phyloP scores from a whole-genome alignment of 92 coral and sea anemone genomes.

The Meandrina meandrites region DNA sequence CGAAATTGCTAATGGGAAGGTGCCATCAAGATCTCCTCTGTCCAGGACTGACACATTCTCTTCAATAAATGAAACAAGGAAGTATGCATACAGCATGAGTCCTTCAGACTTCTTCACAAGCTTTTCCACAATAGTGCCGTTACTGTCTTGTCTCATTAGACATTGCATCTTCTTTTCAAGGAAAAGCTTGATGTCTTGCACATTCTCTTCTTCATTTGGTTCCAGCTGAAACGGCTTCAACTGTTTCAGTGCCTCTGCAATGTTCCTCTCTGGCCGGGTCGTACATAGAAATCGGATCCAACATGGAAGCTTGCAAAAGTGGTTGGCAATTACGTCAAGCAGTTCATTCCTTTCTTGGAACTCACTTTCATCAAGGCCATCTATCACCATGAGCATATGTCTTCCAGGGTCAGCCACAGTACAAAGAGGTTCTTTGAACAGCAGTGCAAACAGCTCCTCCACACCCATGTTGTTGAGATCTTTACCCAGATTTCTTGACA shows the following conservation, averaged over 20 bases:
- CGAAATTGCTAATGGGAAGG: too few species aligned
- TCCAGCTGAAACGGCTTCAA: slow-evolving; percentile 39
- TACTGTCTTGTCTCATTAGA: background rate
- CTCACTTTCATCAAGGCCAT: too few species aligned
- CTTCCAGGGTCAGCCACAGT: slow-evolving; percentile 40
- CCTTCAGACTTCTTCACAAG: background rate
- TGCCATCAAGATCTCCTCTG: too few species aligned
- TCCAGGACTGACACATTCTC: background rate
- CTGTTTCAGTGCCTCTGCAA: slow-evolving; percentile 13
- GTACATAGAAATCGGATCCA: slow-evolving; percentile 62
- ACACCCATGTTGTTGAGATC: slow-evolving; percentile 28
- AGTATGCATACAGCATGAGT: slow-evolving; percentile 22
- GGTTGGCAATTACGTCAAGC: too few species aligned
- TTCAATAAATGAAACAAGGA: background rate
- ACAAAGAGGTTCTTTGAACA: slow-evolving; percentile 60
- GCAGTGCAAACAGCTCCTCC: slow-evolving; percentile 50
- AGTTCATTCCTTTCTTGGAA: too few species aligned
- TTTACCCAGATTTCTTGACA: slow-evolving; percentile 26
- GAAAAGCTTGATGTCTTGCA: slow-evolving; percentile 35
- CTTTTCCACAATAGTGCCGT: background rate
- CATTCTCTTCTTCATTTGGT: slow-evolving; percentile 40
- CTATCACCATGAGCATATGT: slow-evolving; percentile 5
- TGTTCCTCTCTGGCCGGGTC: slow-evolving; percentile 54
- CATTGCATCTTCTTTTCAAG: slow-evolving; percentile 29
- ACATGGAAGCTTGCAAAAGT: background rate